Evolutionary conservation across 1,140 invertebrate genomes (phyloP), one percentile per base, ranked within the genome.

Genomic region (Tenebrio molitor): DNA sequence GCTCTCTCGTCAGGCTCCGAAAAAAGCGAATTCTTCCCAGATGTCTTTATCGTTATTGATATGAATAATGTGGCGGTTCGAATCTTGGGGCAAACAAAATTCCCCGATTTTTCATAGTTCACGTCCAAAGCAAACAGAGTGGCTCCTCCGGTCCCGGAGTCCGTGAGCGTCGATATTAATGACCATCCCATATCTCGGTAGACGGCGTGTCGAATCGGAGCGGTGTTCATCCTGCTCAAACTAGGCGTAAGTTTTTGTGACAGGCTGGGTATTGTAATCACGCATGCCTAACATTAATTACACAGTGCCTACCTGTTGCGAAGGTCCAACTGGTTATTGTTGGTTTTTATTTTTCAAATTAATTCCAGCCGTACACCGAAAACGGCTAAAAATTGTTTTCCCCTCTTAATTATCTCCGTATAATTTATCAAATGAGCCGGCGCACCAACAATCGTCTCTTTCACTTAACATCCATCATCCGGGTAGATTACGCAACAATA

Each of bases 271-370:
- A 46, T 46, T 46, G 65, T 68, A 68, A 68, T 68, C 36, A 68
- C 41, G 65, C 65, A 68, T 68, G 46, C 16, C 64, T 66, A 25
- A 36, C 68, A 62, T 70, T 70, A 70, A 70, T 70, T 62, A 70
- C 44, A 50, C 15, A 17, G 2, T 46, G 21, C 33, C 23, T 46
- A 68, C 65, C 39, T 36, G 44, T 39, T 39, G 36, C n/a, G 36
- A 39, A 39, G 36, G 36, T 12, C 36, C 14, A 58, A 58, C 21
- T 14, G 41, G 21, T n/a, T 64, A 19, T 16, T 69, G 46, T 69
- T 69, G 46, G 67, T 69, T 69, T 64, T 69, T 68, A 46, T 53
- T 50, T 69, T 21, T 50, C 8, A 50, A 68, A 69, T 69, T 69
- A 69, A 69, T 50, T 53, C 36, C 42, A 29, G 16, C 34, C 17